phyloP scores from a whole-genome alignment of 2,113 vertebrate genomes.

The Psilopsiagon aurifrons region DNA sequence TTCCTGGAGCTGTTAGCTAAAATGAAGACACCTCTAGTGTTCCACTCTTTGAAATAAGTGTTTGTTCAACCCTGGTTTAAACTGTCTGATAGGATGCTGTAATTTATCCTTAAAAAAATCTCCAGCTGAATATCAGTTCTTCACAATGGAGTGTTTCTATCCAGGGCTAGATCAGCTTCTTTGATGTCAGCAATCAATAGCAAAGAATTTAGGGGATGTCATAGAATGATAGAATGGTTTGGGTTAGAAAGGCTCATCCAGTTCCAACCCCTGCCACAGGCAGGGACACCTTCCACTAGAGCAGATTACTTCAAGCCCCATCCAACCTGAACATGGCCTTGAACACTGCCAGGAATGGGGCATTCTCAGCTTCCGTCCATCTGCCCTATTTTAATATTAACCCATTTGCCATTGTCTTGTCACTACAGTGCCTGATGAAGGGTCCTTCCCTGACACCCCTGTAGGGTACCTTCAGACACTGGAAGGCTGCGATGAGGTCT shows the following conservation, averaged over 20 bases:
- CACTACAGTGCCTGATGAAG: neutral
- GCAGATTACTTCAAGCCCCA: neutral
- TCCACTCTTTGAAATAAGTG: neutral
- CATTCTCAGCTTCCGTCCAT: neutral
- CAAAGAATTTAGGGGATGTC: neutral
- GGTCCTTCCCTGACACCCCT: neutral
- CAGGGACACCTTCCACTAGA: neutral
- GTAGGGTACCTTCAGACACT: neutral
- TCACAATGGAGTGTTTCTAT: neutral
- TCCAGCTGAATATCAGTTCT: neutral
- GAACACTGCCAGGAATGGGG: neutral
- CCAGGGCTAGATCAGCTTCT: neutral
- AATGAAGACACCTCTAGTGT: neutral
- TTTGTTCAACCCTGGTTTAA: neutral
- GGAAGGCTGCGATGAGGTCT: neutral
- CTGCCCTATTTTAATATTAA: neutral
- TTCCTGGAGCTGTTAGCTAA: neutral
- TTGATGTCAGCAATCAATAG: neutral
- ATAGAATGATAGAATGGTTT: neutral
- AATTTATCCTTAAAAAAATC: neutral
- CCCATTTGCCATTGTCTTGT: neutral
- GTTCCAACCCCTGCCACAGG: neutral
- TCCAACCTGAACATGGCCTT: neutral
- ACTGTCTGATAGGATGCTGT: neutral
- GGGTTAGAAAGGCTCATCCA: neutral